A percentile compares a stretch with the other conserved stretches of the same genome.
Evolutionary conservation across 2,888 invertebrate genomes (phyloP).

Genomic region (Sesia apiformis): DNA sequence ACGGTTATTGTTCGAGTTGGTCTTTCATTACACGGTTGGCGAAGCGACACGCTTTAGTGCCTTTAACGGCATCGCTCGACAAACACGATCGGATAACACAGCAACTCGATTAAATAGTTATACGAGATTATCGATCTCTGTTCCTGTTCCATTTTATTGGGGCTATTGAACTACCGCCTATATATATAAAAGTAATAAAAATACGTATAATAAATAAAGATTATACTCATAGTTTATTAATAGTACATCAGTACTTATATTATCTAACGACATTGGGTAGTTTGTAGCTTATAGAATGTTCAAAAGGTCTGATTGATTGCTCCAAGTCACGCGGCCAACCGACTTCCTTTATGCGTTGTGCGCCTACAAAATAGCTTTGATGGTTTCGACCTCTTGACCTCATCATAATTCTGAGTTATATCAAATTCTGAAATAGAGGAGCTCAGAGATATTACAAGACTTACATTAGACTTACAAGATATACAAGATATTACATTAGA

Average conservation of each 20-base stretch:
- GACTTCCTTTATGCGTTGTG: conserved; percentile 17
- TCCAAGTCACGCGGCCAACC: conserved; percentile 23
- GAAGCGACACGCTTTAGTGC: conserved; percentile 46
- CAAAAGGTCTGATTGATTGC: conserved; percentile 21
- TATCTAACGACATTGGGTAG: too few species aligned
- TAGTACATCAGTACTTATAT: too few species aligned
- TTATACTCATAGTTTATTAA: too few species aligned
- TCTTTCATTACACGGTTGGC: conserved; percentile 65
- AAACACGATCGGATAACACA: conserved; percentile 31
- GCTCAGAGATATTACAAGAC: not conserved
- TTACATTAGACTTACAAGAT: too few species aligned
- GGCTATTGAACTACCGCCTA: too few species aligned
- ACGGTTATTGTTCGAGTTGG: conserved; percentile 64
- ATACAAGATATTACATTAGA: too few species aligned
- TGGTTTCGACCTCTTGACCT: conserved; percentile 33
- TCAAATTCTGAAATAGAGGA: conserved; percentile 26
- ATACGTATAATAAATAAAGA: too few species aligned
- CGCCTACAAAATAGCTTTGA: conserved; percentile 19
- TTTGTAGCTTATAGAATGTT: too few species aligned
- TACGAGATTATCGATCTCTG: not conserved
- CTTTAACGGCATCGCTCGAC: conserved; percentile 43
- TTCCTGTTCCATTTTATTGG: too few species aligned
- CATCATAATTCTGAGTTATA: conserved; percentile 21
- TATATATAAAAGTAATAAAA: conserved; percentile 6
- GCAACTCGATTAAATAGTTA: conserved; percentile 16